These are phyloP conservation scores for Callinectes sapidus DNA, from an alignment of 2,888 invertebrate species.

Conservation along the genomic window DNA sequence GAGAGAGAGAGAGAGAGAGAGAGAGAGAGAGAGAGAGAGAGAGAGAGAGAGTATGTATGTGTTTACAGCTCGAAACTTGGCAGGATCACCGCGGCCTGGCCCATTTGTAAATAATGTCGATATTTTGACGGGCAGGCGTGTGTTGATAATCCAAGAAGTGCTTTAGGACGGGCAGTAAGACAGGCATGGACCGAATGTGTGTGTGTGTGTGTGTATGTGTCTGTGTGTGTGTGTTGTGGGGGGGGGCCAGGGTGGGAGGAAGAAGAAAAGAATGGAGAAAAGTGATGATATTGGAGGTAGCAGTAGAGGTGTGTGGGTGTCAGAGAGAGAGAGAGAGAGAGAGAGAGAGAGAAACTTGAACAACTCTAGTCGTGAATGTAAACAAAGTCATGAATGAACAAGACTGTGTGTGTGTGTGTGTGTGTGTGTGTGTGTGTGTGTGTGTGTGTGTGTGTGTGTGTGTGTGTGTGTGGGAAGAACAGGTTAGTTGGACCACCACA, in stretches of 20 bases:
- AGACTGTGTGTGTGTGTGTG: constrained; percentile 17
- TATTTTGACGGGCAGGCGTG: background rate
- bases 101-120: background rate
- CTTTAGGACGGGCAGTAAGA: background rate
- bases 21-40: background rate
- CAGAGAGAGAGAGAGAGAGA: background rate
- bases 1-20: too few species aligned
- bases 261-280: background rate
- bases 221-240: background rate
- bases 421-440: constrained; percentile 18
- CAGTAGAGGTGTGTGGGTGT: background rate
- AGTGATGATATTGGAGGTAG: background rate
- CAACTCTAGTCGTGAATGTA: background rate
- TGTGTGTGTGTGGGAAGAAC: background rate
- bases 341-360: background rate
- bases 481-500: background rate
- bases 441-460: constrained; percentile 40
- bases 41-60: background rate
- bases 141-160: background rate
- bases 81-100: background rate
- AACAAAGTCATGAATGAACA: background rate
- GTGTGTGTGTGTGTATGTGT: background rate
- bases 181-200: too few species aligned
- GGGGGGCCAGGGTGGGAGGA: background rate
- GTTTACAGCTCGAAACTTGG: background rate